Percentiles rank a stretch among this genome's conserved stretches.
Evolutionary conservation across 1,140 invertebrate species (phyloP).

Genomic region (Fopius arisanus): DNA sequence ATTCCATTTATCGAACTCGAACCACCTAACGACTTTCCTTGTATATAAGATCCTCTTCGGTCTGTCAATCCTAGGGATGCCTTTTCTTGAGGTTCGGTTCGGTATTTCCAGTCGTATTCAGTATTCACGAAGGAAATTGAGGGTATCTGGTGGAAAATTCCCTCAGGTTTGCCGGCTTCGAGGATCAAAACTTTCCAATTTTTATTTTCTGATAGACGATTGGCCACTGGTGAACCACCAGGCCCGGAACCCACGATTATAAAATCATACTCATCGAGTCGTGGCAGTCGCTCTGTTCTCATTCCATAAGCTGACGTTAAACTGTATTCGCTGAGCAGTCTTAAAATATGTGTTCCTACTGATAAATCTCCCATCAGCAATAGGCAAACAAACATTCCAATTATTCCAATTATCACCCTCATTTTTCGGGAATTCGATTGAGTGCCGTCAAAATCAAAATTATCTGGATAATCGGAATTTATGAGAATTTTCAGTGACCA

Average conservation of each 20-base stretch:
- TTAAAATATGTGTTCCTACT: not conserved
- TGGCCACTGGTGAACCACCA: slow-evolving; percentile 69
- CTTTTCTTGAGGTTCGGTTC: slow-evolving; percentile 69
- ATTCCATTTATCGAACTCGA: slow-evolving; percentile 80
- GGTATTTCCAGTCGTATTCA: slow-evolving; percentile 69
- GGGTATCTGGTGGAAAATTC: slow-evolving; percentile 61
- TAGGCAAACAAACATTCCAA: not conserved
- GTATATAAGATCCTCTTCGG: slow-evolving; percentile 54
- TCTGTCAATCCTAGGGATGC: slow-evolving; percentile 71
- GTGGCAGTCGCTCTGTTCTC: slow-evolving; percentile 26
- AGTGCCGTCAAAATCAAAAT: too few relatives aligned
- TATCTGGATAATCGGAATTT: too few relatives aligned
- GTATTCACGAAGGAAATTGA: slow-evolving; percentile 57
- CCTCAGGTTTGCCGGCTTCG: slow-evolving; percentile 62
- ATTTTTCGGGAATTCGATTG: not conserved
- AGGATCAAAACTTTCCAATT: slow-evolving; percentile 65
- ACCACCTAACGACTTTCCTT: slow-evolving; percentile 73
- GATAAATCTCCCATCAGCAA: not conserved
- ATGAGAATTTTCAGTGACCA: not conserved
- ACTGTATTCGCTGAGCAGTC: not conserved
- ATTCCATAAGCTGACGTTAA: slow-evolving; percentile 25
- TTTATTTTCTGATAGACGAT: slow-evolving; percentile 65
- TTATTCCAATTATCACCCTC: not conserved
- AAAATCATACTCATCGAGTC: slow-evolving; percentile 56
- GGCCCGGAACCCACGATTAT: slow-evolving; percentile 70